phyloP scores from a whole-genome alignment of 2,797 vertebrate species.

The Mormyrops attenuatus region DNA sequence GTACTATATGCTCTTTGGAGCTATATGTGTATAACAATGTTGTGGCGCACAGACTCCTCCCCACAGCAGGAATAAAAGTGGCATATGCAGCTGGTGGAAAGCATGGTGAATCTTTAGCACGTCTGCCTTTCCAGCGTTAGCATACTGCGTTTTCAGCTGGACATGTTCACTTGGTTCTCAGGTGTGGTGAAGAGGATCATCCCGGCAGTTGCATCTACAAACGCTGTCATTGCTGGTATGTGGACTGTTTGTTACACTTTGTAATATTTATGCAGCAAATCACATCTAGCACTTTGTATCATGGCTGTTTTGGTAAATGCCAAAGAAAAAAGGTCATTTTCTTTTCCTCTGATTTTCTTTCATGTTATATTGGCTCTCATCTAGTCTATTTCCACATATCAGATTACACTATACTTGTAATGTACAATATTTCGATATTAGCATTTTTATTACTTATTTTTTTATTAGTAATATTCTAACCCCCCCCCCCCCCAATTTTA shows the following conservation, averaged over 20 bases:
- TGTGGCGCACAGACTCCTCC: neutral
- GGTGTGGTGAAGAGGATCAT: constrained; percentile 90
- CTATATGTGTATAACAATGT: neutral
- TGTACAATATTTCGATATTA: neutral
- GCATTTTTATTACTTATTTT: constrained; percentile 3
- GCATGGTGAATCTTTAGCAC: neutral
- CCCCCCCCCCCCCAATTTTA: constrained; percentile 42
- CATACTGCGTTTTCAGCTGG: neutral
- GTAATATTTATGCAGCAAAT: neutral
- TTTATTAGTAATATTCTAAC: constrained; percentile 7
- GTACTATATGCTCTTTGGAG: neutral
- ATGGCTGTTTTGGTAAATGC: neutral
- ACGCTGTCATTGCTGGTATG: constrained; percentile 91
- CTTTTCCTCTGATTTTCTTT: neutral
- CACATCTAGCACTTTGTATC: neutral
- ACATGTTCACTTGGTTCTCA: constrained; percentile 44
- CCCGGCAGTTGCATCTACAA: constrained; percentile 88
- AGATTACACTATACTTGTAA: neutral
- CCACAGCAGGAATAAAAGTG: neutral
- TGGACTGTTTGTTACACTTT: neutral
- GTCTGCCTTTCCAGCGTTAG: neutral
- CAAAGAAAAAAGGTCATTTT: neutral
- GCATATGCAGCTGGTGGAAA: neutral
- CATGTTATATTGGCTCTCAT: neutral
- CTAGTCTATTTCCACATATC: neutral